Conservation (phyloP, 2,888 invertebrate species). For the Perizoma affinitatum region DNA sequence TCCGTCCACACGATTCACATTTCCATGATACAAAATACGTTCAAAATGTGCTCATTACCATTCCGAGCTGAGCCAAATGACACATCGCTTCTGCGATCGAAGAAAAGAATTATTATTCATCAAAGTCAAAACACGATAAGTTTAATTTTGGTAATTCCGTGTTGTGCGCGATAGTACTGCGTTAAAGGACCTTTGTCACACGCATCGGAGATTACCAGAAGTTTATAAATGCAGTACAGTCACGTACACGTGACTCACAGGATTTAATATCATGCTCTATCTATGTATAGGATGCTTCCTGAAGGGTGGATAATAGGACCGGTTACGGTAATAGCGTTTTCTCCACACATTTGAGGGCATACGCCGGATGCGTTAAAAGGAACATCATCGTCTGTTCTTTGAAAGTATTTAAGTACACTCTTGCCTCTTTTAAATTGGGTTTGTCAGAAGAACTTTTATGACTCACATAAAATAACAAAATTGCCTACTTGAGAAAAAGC, state of each 20-base stretch:
- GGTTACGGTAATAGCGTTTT: conserved; percentile 37
- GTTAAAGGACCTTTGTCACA: conserved; percentile 56
- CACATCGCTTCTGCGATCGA: conserved; percentile 30
- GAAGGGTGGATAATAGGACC: conserved; percentile 35
- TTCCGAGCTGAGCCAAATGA: conserved; percentile 22
- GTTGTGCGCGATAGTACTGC: conserved; percentile 62
- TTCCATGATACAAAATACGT: conserved; percentile 19
- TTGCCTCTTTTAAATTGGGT: conserved; percentile 10
- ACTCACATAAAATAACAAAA: background rate
- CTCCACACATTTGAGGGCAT: conserved; percentile 33
- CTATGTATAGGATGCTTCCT: conserved; percentile 32
- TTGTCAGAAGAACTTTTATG: conserved; percentile 14
- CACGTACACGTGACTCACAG: conserved; percentile 65
- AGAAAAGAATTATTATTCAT: conserved; percentile 56
- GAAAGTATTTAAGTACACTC: conserved; percentile 7
- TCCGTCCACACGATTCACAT: conserved; percentile 21
- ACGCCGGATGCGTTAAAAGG: conserved; percentile 27
- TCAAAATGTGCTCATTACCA: conserved; percentile 26
- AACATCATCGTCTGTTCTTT: conserved; percentile 22
- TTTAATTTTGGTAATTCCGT: conserved; percentile 57
- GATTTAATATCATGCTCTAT: conserved; percentile 32
- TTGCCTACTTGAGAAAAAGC: conserved; percentile 1
- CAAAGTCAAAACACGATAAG: conserved; percentile 41
- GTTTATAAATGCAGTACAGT: conserved; percentile 60
- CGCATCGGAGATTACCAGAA: conserved; percentile 55